Base-by-base conservation (phyloP, 2,797 vertebrate species). In the Meriones psammophilus region DNA sequence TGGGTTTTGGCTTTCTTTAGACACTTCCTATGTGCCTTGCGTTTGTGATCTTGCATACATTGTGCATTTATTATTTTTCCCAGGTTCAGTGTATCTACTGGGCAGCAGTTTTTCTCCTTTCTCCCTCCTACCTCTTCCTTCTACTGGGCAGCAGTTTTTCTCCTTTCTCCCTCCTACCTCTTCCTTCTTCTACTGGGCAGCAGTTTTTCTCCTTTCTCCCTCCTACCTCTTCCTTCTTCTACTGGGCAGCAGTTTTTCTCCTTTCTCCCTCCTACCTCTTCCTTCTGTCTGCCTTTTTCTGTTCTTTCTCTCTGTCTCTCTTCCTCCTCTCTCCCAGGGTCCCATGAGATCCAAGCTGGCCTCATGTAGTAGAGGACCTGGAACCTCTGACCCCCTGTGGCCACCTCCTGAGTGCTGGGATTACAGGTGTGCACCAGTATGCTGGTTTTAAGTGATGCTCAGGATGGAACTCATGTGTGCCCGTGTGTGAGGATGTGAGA, bases 41-140 rank as follows among this genome's bases (percentile, higher is more conserved):
- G 24, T 14, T 46, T 71, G 80, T 88, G 39, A 78, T 62, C 54
- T 46, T 39, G 2, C 76, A 17, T 56, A 6, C 8, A 66, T 69
- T 77, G 30, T 71, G 17, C 77, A 96, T 92, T 94, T 91, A 80
- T 62, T 36, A 81, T 50, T 81, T 68, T 18, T 15, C 39, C 28
- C 28, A 77, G 39, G 26, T 91, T 92, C 77, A 73, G 1, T 79
- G 39, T 30, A 7, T 81, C 42, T 66, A 54, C 4, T 14, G 77
- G 66, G 3, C 66, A 54, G 26, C 76, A 54, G 30, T 58, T 54
- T 22, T 50, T 56, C 76, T 56, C 50, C 8, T 22, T 4, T 79
- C 9, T 79, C 30, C 13, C 78, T 13, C 33, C 33, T 50, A 50
- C 50, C 50, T 50, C 50, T 50, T 50, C 50, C 50, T 50, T 50